Evolutionary conservation across 2,797 vertebrate species (phyloP).

Genomic region (Martes flavigula): DNA sequence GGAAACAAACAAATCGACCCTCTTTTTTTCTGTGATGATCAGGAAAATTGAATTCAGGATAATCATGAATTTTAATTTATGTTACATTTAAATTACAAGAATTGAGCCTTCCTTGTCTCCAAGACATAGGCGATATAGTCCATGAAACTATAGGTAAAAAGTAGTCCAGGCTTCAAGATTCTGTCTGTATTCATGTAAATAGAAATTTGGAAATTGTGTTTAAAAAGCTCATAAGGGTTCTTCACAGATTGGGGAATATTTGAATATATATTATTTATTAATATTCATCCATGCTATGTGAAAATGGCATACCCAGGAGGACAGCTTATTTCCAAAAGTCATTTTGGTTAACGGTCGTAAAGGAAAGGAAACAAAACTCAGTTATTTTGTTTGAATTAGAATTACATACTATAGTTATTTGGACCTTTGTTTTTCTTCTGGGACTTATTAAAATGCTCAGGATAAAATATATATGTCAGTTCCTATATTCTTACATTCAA

Average conservation of each 20-base stretch:
- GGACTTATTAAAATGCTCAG: background rate
- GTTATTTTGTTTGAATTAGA: constrained; percentile 10
- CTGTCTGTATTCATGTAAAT: background rate
- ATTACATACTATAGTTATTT: background rate
- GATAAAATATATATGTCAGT: background rate
- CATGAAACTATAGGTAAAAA: background rate
- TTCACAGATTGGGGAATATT: background rate
- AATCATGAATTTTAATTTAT: background rate
- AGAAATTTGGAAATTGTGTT: background rate
- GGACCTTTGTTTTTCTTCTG: background rate
- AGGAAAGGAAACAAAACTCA: background rate
- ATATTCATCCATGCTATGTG: background rate
- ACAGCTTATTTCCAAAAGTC: constrained; percentile 6
- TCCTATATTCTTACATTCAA: background rate
- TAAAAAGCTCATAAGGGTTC: background rate
- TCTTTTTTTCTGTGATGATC: background rate
- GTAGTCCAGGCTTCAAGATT: background rate
- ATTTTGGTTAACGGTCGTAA: background rate
- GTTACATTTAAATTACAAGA: background rate
- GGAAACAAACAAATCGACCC: background rate
- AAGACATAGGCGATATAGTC: background rate
- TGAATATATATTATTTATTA: background rate
- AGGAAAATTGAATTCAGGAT: background rate
- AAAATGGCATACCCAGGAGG: background rate
- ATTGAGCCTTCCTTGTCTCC: background rate